Conservation (phyloP, 64 coral and sea anemone species). For the Trachythela sp. region DNA sequence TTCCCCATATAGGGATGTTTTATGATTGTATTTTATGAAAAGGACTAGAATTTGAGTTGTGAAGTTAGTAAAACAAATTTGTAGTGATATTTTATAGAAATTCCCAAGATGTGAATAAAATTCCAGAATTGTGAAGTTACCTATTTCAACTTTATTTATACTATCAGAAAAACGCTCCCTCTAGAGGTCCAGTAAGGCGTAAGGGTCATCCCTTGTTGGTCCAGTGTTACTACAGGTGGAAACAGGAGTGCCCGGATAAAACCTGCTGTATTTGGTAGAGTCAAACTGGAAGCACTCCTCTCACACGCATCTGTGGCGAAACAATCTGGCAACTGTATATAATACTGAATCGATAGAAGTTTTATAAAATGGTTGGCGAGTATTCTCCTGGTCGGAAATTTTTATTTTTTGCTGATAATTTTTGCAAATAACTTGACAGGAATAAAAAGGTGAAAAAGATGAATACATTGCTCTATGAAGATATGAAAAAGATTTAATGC, state of each 20-base stretch:
- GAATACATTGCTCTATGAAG: neutral
- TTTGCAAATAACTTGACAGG: neutral
- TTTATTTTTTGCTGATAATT: neutral
- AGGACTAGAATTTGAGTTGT: neutral
- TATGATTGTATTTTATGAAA: too few species aligned
- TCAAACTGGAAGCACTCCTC: too few species aligned
- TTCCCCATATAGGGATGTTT: too few species aligned
- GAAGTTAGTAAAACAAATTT: neutral
- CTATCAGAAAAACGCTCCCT: neutral
- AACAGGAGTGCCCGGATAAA: too few species aligned
- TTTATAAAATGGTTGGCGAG: too few species aligned
- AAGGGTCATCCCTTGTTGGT: too few species aligned
- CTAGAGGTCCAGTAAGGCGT: too few species aligned
- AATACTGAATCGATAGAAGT: too few species aligned
- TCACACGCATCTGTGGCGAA: too few species aligned
- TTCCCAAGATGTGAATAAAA: neutral
- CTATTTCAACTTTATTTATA: neutral
- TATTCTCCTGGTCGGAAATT: neutral
- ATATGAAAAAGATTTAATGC: neutral
- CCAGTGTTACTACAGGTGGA: too few species aligned
- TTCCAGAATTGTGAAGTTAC: neutral
- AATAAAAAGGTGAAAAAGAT: neutral
- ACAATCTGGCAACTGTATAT: too few species aligned
- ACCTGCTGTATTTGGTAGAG: too few species aligned
- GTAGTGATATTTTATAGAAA: neutral